Evolutionary conservation across 1,140 invertebrate genomes (phyloP), one percentile per base, ranked within the genome.

Genomic region (Luehdorfia chinensis): DNA sequence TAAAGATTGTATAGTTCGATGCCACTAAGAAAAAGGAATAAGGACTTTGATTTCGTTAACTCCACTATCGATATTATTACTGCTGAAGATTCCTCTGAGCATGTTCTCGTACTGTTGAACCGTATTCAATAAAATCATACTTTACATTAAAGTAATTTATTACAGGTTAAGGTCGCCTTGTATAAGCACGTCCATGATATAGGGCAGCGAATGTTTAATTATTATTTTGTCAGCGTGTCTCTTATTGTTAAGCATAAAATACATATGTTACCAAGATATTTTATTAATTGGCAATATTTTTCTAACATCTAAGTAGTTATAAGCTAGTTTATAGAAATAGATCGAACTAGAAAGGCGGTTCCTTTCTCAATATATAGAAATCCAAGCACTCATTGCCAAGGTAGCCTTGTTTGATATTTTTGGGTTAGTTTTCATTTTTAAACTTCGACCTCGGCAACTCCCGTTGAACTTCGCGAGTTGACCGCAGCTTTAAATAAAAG

Each of bases 81-180:
- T n/a, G n/a, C n/a, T n/a, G n/a, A n/a, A n/a, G n/a, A n/a, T n/a
- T n/a, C n/a, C n/a, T n/a, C n/a, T n/a, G n/a, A n/a, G n/a, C n/a
- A n/a, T n/a, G n/a, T n/a, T n/a, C n/a, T n/a, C n/a, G n/a, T n/a
- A n/a, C n/a, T n/a, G n/a, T n/a, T n/a, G n/a, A n/a, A n/a, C n/a
- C n/a, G n/a, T n/a, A n/a, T n/a, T n/a, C n/a, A n/a, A n/a, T n/a
- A n/a, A n/a, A n/a, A n/a, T n/a, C n/a, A n/a, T n/a, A n/a, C n/a
- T n/a, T n/a, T 76, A 76, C 72, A 79, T 77, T 79, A 75, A 75
- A 79, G 69, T 75, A 70, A 78, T 57, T 52, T 63, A 57, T 61
- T 52, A 60, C 73, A 75, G 64, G 52, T 55, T 74, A 81, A 77
- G 74, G 23, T 68, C 59, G 75, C 71, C 77, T 76, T 78, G 75